phyloP scores from a whole-genome alignment of 2,113 vertebrate species.

The Oceanodroma tethys region DNA sequence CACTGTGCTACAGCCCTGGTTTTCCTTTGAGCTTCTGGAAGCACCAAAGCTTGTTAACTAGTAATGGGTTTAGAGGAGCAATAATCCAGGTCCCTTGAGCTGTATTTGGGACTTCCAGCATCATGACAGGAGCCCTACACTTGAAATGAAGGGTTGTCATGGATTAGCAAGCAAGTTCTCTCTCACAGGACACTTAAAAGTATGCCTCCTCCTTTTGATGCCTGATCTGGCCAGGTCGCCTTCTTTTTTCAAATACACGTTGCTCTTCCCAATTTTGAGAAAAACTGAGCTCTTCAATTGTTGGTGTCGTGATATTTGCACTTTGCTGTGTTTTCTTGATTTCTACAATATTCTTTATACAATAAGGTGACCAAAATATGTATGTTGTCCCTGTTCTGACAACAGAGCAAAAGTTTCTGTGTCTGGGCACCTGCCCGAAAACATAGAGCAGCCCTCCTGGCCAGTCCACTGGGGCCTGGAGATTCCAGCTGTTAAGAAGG shows the following conservation, averaged over 20 bases:
- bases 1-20: neutral
- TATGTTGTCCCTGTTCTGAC: neutral
- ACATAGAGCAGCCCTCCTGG: neutral
- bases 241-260: neutral
- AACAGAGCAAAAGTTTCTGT: neutral
- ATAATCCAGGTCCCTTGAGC: neutral
- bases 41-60: neutral
- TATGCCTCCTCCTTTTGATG: neutral
- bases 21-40: neutral
- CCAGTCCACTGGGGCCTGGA: neutral
- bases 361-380: neutral
- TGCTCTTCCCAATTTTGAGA: neutral
- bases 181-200: neutral
- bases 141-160: neutral
- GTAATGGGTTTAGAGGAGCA: neutral
- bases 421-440: neutral
- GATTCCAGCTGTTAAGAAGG: neutral
- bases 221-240: neutral
- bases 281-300: neutral
- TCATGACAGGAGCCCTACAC: neutral
- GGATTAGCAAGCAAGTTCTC: neutral
- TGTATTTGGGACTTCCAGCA: neutral
- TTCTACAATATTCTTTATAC: neutral
- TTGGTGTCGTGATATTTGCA: neutral
- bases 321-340: neutral